phyloP scores from a whole-genome alignment of 2,888 invertebrate species.

The Amphipyra berbera region DNA sequence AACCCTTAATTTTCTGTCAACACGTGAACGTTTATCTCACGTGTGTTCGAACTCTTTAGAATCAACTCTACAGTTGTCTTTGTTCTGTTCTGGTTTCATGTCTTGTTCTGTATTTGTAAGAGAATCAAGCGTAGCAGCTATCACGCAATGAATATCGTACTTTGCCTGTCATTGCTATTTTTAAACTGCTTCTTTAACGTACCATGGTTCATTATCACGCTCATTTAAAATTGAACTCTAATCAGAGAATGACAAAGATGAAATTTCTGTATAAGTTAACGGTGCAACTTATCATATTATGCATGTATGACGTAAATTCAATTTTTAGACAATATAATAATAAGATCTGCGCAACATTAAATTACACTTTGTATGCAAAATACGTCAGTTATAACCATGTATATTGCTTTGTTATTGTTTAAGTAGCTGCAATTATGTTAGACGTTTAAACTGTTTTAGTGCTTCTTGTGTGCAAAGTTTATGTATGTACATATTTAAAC shows the following conservation, averaged over 20 bases:
- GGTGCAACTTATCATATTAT: conserved; percentile 13
- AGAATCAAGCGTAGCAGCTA: neutral
- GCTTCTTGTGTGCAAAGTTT: neutral
- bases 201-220: neutral
- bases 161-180: neutral
- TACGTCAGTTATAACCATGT: conserved; percentile 23
- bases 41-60: conserved; percentile 16
- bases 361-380: conserved; percentile 20
- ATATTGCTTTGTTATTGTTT: conserved; percentile 7
- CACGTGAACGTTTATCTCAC: conserved; percentile 53
- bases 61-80: conserved; percentile 4
- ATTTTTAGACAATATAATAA: conserved; percentile 33
- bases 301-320: conserved; percentile 39
- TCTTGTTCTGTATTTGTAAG: conserved; percentile 3
- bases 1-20: conserved; percentile 59
- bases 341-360: conserved; percentile 11
- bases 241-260: neutral
- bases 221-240: conserved; percentile 12
- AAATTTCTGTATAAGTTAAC: neutral
- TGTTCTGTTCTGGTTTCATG: conserved; percentile 28
- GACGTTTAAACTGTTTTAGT: neutral
- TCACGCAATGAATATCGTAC: conserved; percentile 22
- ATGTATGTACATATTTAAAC: too few relatives aligned
- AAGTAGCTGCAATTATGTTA: neutral
- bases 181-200: conserved; percentile 4